Conservation (phyloP, 2,113 vertebrate species). For the Apteryx owenii region DNA sequence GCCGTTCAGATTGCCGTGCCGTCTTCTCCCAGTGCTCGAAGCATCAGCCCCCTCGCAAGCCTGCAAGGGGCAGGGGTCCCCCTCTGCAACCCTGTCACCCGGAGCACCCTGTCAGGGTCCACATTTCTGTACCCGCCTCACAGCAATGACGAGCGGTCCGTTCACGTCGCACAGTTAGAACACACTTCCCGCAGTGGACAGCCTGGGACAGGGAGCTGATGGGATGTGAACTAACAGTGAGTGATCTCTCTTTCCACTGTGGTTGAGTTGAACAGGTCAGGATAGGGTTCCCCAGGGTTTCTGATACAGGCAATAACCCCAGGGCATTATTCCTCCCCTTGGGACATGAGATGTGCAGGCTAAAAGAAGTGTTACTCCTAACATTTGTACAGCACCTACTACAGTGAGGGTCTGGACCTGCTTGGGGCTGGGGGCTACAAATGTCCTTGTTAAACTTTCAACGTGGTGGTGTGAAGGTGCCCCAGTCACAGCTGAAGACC, state of each 20-base stretch:
- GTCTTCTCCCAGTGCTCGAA: not conserved
- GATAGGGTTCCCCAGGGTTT: not conserved
- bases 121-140: not conserved
- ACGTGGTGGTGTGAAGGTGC: accelerated
- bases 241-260: not conserved
- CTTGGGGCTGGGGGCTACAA: not conserved
- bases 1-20: not conserved
- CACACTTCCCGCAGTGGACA: accelerated
- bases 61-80: no score
- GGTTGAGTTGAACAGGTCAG: not conserved
- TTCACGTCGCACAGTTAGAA: accelerated
- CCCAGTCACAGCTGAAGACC: accelerated
- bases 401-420: not conserved
- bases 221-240: not conserved
- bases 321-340: not conserved
- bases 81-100: no score
- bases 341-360: not conserved
- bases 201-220: not conserved
- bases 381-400: not conserved
- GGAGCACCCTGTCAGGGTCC: not conserved
- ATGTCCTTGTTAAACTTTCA: not conserved
- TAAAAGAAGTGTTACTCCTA: not conserved
- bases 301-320: not conserved
- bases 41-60: no score
- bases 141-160: not conserved